Evolutionary conservation across 2,113 vertebrate species (phyloP), one percentile per base, ranked within the genome.

Genomic region (Rhynchomys soricoides): DNA sequence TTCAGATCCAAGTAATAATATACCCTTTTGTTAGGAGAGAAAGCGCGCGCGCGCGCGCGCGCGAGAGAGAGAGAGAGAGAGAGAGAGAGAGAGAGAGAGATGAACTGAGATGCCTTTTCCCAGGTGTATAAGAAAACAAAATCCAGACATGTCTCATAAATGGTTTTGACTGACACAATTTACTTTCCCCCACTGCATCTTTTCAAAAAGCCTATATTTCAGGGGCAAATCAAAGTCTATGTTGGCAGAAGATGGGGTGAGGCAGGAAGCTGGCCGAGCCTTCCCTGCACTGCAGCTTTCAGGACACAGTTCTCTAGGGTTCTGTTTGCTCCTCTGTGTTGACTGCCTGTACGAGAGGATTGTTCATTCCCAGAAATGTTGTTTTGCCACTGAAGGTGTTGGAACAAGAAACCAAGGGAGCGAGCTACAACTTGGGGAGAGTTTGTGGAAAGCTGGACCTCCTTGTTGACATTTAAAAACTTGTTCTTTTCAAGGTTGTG

Each of bases 161-260:
- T 31, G 90, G 70, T 97, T 96, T 94, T 98, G 98, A 98, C 83
- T 98, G 98, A 97, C 97, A 97, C 90, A 97, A 94, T 86, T 97
- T 96, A 95, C 95, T 97, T 97, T 96, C 97, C 97, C 97, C 96
- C 89, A 97, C 89, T 96, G 97, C 96, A 94, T 22, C 97, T 98
- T 31, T 6, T 90, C 64, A 95, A 68, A 97, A 97, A 98, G 89
- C 86, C n/a, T 95, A 43, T 91, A 97, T 98, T 95, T 98, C 96
- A 79, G 92, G 62, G 93, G 75, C 59, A 77, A 97, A 97, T 96
- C 97, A 98, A 98, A 98, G 97, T 83, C 96, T 59, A 57, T 93
- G 57, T 96, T 97, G 97, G 95, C 97, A 96, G 96, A 98, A 94
- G 97, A 93, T 66, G 95, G 96, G 86, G 94, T 71, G 48, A 88